Evolutionary conservation across 2,888 invertebrate species (phyloP), one percentile per base, ranked within the genome.

Genomic region (Acronicta leporina): DNA sequence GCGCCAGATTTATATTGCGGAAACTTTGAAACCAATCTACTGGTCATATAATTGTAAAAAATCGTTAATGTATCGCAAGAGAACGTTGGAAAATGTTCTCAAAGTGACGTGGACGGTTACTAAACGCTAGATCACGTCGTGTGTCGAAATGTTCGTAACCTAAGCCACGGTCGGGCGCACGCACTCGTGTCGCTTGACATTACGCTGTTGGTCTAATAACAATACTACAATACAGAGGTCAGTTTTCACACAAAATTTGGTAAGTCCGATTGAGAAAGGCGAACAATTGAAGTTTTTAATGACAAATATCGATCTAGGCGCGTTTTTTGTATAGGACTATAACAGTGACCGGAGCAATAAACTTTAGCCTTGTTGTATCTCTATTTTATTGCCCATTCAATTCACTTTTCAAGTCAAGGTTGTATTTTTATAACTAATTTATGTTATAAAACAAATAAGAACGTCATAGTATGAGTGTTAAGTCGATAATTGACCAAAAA

Each of bases 101-200:
- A 45, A 54, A 44, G 14, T 45, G n/a, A 41, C n/a, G 45, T 38
- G 50, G 47, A 50, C 52, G 63, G 61, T 87, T 87, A 79, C 83
- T 68, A 83, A 84, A 84, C 68, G 55, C 79, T 73, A 73, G 77
- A 86, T 83, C 87, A 87, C 87, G 83, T 84, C 72, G 64, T 57
- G 63, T 87, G 83, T 75, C 77, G 87, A 72, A 84, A 87, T 61
- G 8, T 30, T 75, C 77, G 87, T 72, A 84, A 87, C 63, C 11
- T 30, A 27, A 38, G 75, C 51, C 73, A 79, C 82, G 85, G 66
- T 79, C 68, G 57, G 60, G 30, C 71, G 77, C 62, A 50, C 70
- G 59, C 61, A 68, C 65, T 62, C 71, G 73, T 64, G 76, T 63
- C 67, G 57, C 52, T 53, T 61, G 47, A 70, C 68, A 73, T 67